Conservation (phyloP, 2,113 vertebrate genomes). For the Mustela lutreola region DNA sequence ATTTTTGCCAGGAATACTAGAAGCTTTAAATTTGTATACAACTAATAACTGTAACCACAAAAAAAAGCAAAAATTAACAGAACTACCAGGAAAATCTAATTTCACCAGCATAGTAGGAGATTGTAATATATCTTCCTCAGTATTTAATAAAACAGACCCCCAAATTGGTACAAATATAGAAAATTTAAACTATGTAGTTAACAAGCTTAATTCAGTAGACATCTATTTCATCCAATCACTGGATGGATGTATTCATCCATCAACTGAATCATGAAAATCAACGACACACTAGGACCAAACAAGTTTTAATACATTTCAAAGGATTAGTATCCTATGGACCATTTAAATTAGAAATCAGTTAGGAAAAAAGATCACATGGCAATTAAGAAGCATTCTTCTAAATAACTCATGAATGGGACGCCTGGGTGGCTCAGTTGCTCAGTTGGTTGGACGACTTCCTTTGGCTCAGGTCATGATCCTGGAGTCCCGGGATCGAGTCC, state of each 20-base stretch:
- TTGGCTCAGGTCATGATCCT: no score
- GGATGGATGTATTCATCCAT: neutral
- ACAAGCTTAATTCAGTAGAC: neutral
- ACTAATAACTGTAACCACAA: neutral
- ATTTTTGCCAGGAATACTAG: neutral
- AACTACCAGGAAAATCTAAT: neutral
- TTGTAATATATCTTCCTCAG: neutral
- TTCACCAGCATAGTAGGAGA: neutral
- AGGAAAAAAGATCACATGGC: neutral
- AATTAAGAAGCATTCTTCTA: neutral
- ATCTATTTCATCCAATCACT: neutral
- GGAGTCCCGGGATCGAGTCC: no score
- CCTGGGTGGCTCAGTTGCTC: no score
- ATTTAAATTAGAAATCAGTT: slow-evolving; percentile 1
- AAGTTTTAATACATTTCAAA: neutral
- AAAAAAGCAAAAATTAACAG: neutral
- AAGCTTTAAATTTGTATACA: slow-evolving; percentile 19
- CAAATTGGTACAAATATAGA: neutral
- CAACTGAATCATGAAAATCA: neutral
- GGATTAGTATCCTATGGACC: neutral
- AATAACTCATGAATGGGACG: neutral
- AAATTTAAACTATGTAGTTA: neutral
- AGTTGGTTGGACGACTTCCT: no score
- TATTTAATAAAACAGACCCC: neutral
- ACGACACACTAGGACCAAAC: neutral